These are phyloP conservation scores for Neostethus bicornis DNA, from an alignment of 2,797 vertebrate genomes.

Conservation along the genomic window DNA sequence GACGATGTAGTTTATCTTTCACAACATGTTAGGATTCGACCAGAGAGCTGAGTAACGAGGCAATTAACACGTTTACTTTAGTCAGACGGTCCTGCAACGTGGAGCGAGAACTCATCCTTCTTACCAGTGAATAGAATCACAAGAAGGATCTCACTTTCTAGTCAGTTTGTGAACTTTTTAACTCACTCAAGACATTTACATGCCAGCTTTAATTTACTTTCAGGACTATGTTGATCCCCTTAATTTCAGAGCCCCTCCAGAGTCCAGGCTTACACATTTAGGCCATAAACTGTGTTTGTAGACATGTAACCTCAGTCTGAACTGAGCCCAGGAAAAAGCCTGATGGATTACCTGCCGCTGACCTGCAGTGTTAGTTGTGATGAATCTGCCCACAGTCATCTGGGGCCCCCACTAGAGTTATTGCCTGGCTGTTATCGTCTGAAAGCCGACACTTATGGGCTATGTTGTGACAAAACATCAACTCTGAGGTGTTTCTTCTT, in stretches of 20 bases:
- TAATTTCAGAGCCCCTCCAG: conserved; percentile 6
- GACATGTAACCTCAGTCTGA: conserved; percentile 65
- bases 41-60: conserved; percentile 28
- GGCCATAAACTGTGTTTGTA: conserved; percentile 57
- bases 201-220: conserved; percentile 19
- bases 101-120: conserved; percentile 22
- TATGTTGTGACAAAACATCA: conserved; percentile 78
- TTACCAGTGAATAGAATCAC: conserved; percentile 18
- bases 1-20: conserved; percentile 6
- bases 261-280: conserved; percentile 13
- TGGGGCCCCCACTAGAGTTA: conserved; percentile 89
- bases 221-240: conserved; percentile 7
- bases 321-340: conserved; percentile 51
- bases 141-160: background rate
- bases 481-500: conserved; percentile 78
- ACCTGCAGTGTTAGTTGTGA: conserved; percentile 86
- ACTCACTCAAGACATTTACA: background rate
- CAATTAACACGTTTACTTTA: conserved; percentile 23
- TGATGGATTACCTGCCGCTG: conserved; percentile 93
- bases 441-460: conserved; percentile 86
- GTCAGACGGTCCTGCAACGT: conserved; percentile 22
- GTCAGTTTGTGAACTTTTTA: background rate
- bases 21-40: conserved; percentile 37
- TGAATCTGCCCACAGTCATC: conserved; percentile 95
- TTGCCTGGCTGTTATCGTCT: conserved; percentile 83